Percentiles rank a stretch among this genome's conserved stretches.
phyloP scores from a whole-genome alignment of 2,888 invertebrate species.

The Drosophila leonis region DNA sequence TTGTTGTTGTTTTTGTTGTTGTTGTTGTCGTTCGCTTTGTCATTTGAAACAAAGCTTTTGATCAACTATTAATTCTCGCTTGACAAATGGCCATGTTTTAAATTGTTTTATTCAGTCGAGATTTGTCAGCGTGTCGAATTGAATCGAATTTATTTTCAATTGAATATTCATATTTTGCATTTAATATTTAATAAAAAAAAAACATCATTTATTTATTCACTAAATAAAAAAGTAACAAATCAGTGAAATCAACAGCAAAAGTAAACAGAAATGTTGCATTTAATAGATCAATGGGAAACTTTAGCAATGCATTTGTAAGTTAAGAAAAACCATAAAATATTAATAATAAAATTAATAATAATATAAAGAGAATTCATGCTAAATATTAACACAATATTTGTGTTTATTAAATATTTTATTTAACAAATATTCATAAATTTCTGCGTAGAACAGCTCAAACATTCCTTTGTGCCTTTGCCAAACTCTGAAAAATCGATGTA shows the following conservation, averaged over 20 bases:
- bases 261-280: slow-evolving; percentile 47
- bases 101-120: slow-evolving; percentile 46
- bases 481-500: not conserved
- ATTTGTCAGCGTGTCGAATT: slow-evolving; percentile 34
- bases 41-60: slow-evolving; percentile 28
- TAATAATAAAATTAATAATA: not conserved
- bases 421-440: too few relatives aligned
- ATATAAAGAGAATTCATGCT: too few relatives aligned
- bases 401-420: too few relatives aligned
- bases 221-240: not conserved
- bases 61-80: slow-evolving; percentile 8
- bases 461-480: too few relatives aligned
- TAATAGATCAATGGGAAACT: slow-evolving; percentile 70
- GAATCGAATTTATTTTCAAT: slow-evolving; percentile 37
- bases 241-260: not conserved
- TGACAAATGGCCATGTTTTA: slow-evolving; percentile 30
- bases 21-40: slow-evolving; percentile 10
- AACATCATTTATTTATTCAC: not conserved
- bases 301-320: slow-evolving; percentile 68
- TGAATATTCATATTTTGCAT: not conserved
- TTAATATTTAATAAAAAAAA: not conserved
- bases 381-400: too few relatives aligned
- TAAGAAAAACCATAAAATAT: not conserved
- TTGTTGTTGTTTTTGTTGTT: slow-evolving; percentile 7
- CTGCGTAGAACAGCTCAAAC: too few relatives aligned